These are phyloP conservation scores for Phocoena sinus DNA, from an alignment of 2,113 vertebrate genomes.

Conservation along the genomic window DNA sequence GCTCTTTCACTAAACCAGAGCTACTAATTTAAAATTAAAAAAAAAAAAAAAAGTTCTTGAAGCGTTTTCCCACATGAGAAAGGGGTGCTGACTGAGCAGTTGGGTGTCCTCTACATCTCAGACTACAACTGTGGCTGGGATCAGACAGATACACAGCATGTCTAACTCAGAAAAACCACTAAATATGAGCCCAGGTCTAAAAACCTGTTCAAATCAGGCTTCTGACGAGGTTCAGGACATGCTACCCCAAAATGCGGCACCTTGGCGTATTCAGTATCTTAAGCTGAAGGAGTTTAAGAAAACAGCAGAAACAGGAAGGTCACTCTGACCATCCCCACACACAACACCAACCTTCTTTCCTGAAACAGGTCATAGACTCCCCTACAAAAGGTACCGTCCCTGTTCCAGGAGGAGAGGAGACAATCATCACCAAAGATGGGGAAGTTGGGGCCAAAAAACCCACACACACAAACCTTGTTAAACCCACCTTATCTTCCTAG, in stretches of 20 bases:
- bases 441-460: neutral
- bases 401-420: neutral
- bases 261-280: neutral
- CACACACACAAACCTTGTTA: neutral
- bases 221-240: neutral
- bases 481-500: neutral
- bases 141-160: neutral
- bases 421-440: neutral
- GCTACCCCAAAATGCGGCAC: neutral
- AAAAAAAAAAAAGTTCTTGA: neutral
- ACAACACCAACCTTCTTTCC: neutral
- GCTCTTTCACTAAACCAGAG: neutral
- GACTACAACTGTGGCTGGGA: neutral
- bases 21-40: neutral
- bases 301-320: neutral
- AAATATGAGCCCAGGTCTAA: neutral
- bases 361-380: neutral
- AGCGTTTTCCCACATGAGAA: neutral
- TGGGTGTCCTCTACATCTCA: neutral
- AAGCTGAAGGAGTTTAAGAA: neutral
- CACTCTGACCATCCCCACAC: neutral
- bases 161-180: neutral
- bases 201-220: neutral
- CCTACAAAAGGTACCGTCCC: neutral
- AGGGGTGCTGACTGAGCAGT: neutral